Conservation (phyloP, 2,797 vertebrate genomes). For the Dicrostonyx torquatus region DNA sequence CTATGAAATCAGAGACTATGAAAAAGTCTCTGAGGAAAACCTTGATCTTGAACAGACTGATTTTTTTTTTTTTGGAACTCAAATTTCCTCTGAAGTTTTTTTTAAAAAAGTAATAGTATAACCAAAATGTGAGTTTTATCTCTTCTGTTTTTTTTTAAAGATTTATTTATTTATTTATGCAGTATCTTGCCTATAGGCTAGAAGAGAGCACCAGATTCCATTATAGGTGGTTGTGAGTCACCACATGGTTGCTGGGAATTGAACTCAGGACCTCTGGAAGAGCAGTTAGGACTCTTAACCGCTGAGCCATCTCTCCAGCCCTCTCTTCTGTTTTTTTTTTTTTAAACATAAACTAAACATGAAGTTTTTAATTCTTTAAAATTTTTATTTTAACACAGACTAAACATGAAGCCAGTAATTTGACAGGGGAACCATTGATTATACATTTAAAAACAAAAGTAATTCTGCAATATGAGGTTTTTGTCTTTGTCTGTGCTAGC, state of each 20-base stretch:
- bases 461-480: constrained; percentile 49
- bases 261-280: no score
- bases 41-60: constrained; percentile 14
- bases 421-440: background rate
- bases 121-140: constrained; percentile 9
- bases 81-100: background rate
- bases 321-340: no score
- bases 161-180: no score
- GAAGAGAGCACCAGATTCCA: no score
- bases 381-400: background rate
- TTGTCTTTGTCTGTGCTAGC: constrained; percentile 45
- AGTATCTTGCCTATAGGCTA: no score
- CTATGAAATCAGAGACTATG: constrained; percentile 31
- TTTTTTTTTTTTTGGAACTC: constrained; percentile 57
- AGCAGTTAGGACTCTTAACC: no score
- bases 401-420: constrained; percentile 44
- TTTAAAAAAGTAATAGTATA: background rate
- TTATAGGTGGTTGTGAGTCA: no score
- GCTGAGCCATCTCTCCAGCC: no score
- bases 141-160: constrained; percentile 6
- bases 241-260: no score
- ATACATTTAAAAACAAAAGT: constrained; percentile 53
- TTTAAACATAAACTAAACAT: constrained; percentile 36
- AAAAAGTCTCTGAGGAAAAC: background rate
- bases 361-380: background rate